phyloP scores from a whole-genome alignment of 2,797 vertebrate species.

The Nasua narica region DNA sequence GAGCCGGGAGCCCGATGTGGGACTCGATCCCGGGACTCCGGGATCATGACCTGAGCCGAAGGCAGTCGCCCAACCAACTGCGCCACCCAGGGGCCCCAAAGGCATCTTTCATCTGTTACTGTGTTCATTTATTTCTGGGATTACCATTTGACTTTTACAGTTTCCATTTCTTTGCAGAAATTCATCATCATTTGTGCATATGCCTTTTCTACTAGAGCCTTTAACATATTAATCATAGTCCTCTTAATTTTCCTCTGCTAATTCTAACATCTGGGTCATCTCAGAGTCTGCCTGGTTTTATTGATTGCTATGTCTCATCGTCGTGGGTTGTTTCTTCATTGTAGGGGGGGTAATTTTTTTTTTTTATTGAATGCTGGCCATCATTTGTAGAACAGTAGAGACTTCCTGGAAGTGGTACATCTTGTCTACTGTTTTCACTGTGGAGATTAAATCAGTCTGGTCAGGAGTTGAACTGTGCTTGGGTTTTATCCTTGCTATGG shows the following conservation, averaged over 20 bases:
- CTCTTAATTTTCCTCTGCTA: not conserved
- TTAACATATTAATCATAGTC: not conserved
- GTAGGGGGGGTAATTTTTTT: not conserved
- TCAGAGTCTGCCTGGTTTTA: not conserved
- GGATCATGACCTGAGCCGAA: too few species aligned
- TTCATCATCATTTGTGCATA: not conserved
- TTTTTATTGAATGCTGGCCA: not conserved
- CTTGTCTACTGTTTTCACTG: not conserved
- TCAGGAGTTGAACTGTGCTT: not conserved
- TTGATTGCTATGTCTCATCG: not conserved
- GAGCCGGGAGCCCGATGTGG: too few species aligned
- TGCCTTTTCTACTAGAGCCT: not conserved
- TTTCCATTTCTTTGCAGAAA: conserved; percentile 14
- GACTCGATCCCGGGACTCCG: too few species aligned
- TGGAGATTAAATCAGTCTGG: not conserved
- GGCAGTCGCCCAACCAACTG: too few species aligned
- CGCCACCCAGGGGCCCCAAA: too few species aligned
- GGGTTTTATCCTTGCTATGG: not conserved
- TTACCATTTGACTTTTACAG: not conserved
- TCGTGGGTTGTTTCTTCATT: not conserved
- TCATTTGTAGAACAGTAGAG: not conserved
- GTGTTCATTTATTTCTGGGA: not conserved
- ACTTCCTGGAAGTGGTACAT: not conserved
- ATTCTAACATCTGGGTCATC: not conserved
- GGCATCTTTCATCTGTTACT: not conserved